phyloP scores from a whole-genome alignment of 2,797 vertebrate genomes.

The Myripristis jacobus region DNA sequence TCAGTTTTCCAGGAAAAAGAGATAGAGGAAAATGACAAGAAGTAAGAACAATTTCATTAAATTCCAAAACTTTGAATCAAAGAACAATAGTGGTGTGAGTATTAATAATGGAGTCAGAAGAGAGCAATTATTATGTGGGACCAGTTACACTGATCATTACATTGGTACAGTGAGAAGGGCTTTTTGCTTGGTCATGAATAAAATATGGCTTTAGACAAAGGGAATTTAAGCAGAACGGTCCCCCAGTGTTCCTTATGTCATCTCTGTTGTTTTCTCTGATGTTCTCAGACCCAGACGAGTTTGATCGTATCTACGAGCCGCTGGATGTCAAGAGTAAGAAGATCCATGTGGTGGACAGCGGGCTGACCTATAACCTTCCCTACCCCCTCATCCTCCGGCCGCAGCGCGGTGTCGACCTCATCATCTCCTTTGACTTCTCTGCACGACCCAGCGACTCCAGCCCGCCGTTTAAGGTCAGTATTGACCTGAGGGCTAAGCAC shows the following conservation, averaged over 20 bases:
- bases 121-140: too few relatives aligned
- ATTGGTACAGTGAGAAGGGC: too few relatives aligned
- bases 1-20: background rate
- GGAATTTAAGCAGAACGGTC: background rate
- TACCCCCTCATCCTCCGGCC: constrained; percentile 94
- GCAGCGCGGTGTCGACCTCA: constrained; percentile 92
- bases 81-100: background rate
- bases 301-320: constrained; percentile 96
- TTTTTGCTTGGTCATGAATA: background rate
- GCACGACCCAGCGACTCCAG: constrained; percentile 96
- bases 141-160: too few relatives aligned
- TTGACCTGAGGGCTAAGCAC: background rate
- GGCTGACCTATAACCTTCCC: constrained; percentile 96
- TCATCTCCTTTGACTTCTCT: constrained; percentile 98
- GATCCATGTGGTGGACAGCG: constrained; percentile 97
- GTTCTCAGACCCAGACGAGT: constrained; percentile 93
- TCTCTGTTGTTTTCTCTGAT: background rate
- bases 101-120: background rate
- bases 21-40: too few relatives aligned
- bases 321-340: constrained; percentile 98
- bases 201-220: background rate
- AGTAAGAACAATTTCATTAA: background rate
- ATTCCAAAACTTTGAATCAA: background rate
- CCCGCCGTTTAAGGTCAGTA: constrained; percentile 94
- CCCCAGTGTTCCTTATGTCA: background rate